phyloP scores from a whole-genome alignment of 2,888 invertebrate species.

The Octonoba sinensis region DNA sequence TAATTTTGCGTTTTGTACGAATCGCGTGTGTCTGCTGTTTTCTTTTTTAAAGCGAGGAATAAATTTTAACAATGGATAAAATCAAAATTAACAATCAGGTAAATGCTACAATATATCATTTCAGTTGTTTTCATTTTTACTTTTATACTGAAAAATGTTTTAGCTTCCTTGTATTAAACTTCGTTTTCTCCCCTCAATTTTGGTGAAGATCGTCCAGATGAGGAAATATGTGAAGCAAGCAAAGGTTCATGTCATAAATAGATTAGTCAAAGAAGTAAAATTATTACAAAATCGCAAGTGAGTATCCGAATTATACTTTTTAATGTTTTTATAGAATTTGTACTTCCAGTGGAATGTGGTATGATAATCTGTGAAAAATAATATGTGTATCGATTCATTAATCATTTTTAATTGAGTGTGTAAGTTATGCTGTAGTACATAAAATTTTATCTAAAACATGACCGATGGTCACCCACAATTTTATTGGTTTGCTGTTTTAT shows the following conservation, averaged over 20 bases:
- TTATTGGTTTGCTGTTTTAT: no score
- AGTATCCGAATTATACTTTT: background rate
- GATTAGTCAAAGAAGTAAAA: slow-evolving; percentile 15
- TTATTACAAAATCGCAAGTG: slow-evolving; percentile 34
- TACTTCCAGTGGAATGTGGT: no score
- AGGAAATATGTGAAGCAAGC: slow-evolving; percentile 45
- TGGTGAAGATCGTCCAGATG: slow-evolving; percentile 27
- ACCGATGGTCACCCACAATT: no score
- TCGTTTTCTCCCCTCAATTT: background rate
- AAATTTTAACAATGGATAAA: slow-evolving; percentile 19
- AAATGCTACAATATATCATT: background rate
- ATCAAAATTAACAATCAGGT: slow-evolving; percentile 38
- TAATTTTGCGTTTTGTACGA: no score
- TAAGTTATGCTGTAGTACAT: no score
- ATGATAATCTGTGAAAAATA: no score
- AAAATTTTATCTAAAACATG: no score
- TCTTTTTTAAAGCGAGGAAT: no score
- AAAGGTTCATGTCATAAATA: slow-evolving; percentile 32
- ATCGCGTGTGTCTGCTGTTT: no score
- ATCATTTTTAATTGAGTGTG: no score
- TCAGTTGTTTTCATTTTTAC: background rate
- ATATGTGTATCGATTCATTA: no score
- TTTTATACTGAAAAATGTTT: background rate
- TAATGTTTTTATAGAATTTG: no score
- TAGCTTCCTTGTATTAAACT: background rate